Conservation (phyloP, 1,140 invertebrate genomes). For the Rhagoletis pomonella region DNA sequence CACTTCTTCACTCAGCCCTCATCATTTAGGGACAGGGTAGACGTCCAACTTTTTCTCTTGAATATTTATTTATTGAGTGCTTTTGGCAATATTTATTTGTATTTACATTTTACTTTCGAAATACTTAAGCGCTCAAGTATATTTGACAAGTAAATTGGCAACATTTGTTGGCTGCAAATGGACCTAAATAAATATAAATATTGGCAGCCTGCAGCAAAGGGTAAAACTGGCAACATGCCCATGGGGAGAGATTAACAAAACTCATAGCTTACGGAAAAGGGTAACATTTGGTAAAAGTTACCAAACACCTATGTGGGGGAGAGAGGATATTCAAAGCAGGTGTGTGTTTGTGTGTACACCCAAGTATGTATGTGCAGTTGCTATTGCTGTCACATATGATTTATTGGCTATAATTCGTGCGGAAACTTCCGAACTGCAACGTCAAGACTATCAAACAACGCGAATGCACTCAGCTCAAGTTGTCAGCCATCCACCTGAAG, state of each 20-base stretch:
- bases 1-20: background rate
- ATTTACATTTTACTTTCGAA: constrained; percentile 17
- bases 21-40: background rate
- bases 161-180: constrained; percentile 44
- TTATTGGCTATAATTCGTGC: constrained; percentile 34
- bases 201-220: constrained; percentile 15
- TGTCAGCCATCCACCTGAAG: background rate
- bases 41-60: background rate
- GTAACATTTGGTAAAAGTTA: background rate
- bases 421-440: constrained; percentile 19
- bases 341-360: background rate
- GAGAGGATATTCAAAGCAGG: no score
- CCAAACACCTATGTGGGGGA: background rate
- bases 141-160: constrained; percentile 52
- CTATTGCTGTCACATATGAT: constrained; percentile 34
- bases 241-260: constrained; percentile 18
- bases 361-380: no score
- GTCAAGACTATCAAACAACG: constrained; percentile 9
- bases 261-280: background rate
- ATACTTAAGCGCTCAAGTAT: constrained; percentile 42
- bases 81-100: constrained; percentile 15
- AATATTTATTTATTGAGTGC: constrained; percentile 48
- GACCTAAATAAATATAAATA: constrained; percentile 52
- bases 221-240: constrained; percentile 45
- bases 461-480: background rate